These are phyloP conservation scores for Microcebus griseorufus DNA, from an alignment of 2,113 vertebrate species.

Conservation along the genomic window DNA sequence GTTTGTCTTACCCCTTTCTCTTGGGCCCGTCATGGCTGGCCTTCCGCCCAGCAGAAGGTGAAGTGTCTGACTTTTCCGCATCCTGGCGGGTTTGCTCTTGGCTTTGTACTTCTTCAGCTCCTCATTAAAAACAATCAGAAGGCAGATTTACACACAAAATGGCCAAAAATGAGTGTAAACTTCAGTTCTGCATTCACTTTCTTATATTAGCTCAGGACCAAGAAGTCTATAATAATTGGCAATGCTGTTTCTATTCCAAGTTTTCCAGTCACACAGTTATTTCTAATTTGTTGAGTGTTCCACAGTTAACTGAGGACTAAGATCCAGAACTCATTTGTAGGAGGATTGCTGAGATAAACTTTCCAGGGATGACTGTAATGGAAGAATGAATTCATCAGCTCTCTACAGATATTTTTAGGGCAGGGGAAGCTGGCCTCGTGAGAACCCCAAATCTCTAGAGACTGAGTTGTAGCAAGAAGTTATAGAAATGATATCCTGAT, in stretches of 20 bases:
- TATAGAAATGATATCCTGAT: neutral
- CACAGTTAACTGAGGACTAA: constrained; percentile 5
- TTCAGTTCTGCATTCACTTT: neutral
- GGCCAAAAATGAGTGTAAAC: neutral
- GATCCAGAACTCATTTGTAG: neutral
- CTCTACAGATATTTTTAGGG: neutral
- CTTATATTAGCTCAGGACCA: neutral
- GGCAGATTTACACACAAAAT: constrained; percentile 35
- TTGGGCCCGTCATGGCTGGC: constrained; percentile 79
- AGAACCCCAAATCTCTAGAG: neutral
- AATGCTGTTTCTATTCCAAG: neutral
- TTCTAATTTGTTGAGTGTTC: constrained; percentile 18
- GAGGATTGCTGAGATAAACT: neutral
- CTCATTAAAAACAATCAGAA: constrained; percentile 53
- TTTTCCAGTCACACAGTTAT: neutral
- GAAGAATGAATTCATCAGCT: neutral
- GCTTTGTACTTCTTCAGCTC: constrained; percentile 66
- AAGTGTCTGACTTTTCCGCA: constrained; percentile 76
- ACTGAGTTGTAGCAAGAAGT: neutral
- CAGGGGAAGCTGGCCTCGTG: neutral
- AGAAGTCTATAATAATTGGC: neutral
- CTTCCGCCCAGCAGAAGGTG: constrained; percentile 82
- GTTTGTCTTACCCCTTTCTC: constrained; percentile 89
- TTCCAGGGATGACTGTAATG: neutral
- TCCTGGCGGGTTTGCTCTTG: constrained; percentile 68